Evolutionary conservation across 2,888 invertebrate genomes (phyloP).

Genomic region (Euzophera pinguis): DNA sequence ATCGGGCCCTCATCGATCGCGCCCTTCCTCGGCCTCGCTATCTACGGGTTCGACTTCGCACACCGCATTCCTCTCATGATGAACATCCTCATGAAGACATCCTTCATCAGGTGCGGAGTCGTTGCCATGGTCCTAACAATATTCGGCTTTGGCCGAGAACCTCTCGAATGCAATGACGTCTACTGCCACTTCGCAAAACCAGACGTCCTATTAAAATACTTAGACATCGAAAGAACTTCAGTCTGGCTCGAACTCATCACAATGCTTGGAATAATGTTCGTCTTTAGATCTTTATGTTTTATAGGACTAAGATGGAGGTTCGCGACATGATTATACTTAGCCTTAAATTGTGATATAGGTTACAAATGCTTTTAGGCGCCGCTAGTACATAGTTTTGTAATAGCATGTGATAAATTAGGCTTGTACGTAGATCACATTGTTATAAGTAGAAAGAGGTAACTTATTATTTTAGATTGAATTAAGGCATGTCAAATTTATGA

Average conservation of each 20-base stretch:
- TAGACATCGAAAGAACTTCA: constrained; percentile 79
- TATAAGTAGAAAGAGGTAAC: not conserved
- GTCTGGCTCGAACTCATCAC: constrained; percentile 78
- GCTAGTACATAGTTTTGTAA: constrained; percentile 29
- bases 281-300: constrained; percentile 79
- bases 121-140: constrained; percentile 81
- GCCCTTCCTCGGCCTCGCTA: constrained; percentile 83
- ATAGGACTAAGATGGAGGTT: constrained; percentile 79
- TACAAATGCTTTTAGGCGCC: constrained; percentile 17
- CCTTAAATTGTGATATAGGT: constrained; percentile 28
- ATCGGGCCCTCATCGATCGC: constrained; percentile 83
- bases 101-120: constrained; percentile 83
- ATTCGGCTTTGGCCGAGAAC: constrained; percentile 81
- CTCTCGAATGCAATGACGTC: constrained; percentile 78
- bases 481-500: not conserved
- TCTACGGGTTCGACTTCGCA: constrained; percentile 86
- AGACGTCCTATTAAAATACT: constrained; percentile 78
- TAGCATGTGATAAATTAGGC: constrained; percentile 26
- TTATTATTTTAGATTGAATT: not conserved
- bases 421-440: not conserved
- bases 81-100: constrained; percentile 82
- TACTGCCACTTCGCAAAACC: constrained; percentile 85
- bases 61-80: constrained; percentile 80
- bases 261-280: constrained; percentile 73
- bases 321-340: constrained; percentile 49